Conservation (phyloP, 2,888 invertebrate species). For the Adineta ricciae region DNA sequence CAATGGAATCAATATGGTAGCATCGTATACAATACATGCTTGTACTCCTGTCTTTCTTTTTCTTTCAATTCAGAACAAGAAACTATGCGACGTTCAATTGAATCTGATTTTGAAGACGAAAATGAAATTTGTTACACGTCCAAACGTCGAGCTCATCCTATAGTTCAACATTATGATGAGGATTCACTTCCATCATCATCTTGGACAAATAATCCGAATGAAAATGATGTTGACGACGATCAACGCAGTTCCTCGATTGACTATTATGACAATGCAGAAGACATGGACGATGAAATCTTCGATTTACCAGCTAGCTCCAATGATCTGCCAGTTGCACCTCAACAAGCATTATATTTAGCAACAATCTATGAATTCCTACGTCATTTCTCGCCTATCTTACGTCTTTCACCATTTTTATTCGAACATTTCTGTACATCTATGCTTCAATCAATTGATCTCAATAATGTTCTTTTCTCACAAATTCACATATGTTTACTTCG, state of each 20-base stretch:
- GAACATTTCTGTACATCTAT: conserved; percentile 19
- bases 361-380: not conserved
- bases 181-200: conserved; percentile 11
- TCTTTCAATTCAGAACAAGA: not conserved
- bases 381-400: not conserved
- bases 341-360: not conserved
- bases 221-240: not conserved
- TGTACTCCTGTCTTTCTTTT: not conserved
- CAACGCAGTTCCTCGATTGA: not conserved
- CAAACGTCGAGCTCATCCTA: not conserved
- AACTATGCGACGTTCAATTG: not conserved
- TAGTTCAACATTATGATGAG: not conserved
- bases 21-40: too few species aligned
- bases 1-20: not conserved
- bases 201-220: conserved; percentile 1
- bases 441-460: not conserved
- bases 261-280: not conserved
- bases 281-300: not conserved
- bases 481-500: conserved; percentile 1
- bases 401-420: conserved; percentile 8
- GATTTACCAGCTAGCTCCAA: not conserved
- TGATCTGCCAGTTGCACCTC: not conserved
- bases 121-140: not conserved
- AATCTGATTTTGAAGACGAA: conserved; percentile 3
- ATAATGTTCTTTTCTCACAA: not conserved